These are phyloP conservation scores for Lutjanus campechanus DNA, from an alignment of 2,797 vertebrate species.

Conservation along the genomic window DNA sequence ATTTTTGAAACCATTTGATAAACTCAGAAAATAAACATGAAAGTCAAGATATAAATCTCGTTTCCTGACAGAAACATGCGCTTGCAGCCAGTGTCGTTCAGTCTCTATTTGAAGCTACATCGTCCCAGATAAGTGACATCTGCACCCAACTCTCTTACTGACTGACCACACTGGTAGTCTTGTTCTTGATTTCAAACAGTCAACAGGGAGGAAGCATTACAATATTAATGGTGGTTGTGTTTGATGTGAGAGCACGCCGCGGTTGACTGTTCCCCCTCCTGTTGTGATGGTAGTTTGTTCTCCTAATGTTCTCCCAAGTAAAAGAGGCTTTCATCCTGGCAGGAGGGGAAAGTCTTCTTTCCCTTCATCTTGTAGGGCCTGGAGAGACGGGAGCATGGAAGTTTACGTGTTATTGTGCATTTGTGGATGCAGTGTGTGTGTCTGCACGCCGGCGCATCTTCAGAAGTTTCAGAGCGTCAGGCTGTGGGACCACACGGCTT, in stretches of 20 bases:
- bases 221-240: constrained; percentile 79
- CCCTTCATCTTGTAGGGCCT: constrained; percentile 61
- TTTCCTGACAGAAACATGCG: background rate
- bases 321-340: constrained; percentile 87
- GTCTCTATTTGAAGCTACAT: constrained; percentile 15
- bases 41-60: background rate
- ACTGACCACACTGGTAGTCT: constrained; percentile 70
- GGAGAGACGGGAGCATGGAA: constrained; percentile 32
- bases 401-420: constrained; percentile 39
- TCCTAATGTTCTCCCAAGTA: constrained; percentile 86
- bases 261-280: constrained; percentile 85
- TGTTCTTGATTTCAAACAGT: constrained; percentile 66
- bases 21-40: background rate
- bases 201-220: constrained; percentile 69
- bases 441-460: constrained; percentile 29
- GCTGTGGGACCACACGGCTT: constrained; percentile 69
- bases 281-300: constrained; percentile 85
- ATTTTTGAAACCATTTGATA: background rate
- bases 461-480: constrained; percentile 37
- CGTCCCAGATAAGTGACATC: constrained; percentile 39
- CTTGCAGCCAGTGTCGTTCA: constrained; percentile 3
- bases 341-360: constrained; percentile 78
- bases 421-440: constrained; percentile 18
- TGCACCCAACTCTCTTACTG: constrained; percentile 49
- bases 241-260: constrained; percentile 84